phyloP scores from a whole-genome alignment of 1,140 invertebrate genomes.

The Aphelenchoides fujianensis region DNA sequence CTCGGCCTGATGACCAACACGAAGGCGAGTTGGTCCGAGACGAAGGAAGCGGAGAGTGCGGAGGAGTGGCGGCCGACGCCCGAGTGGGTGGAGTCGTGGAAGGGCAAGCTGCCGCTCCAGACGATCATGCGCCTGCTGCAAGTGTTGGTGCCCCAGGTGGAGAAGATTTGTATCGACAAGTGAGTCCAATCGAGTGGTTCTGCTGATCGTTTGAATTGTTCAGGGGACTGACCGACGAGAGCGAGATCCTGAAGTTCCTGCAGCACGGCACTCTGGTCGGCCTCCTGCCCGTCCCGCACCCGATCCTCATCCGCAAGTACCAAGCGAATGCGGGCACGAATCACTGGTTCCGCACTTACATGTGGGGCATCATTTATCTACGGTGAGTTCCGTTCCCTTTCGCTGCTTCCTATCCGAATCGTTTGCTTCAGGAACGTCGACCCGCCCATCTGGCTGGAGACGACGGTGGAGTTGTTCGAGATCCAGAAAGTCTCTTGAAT shows the following conservation, averaged over 20 bases:
- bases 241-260: slow-evolving; percentile 95
- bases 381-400: slow-evolving; percentile 70
- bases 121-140: slow-evolving; percentile 97
- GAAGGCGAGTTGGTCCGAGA: slow-evolving; percentile 31
- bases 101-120: slow-evolving; percentile 90
- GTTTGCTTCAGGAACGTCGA: slow-evolving; percentile 92
- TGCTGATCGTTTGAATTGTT: slow-evolving; percentile 51
- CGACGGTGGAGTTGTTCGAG: slow-evolving; percentile 96
- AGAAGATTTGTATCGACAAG: slow-evolving; percentile 99
- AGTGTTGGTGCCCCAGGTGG: slow-evolving; percentile 96
- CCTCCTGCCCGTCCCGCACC: slow-evolving; percentile 93
- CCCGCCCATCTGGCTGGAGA: slow-evolving; percentile 98
- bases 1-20: slow-evolving; percentile 91
- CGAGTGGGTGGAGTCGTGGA: slow-evolving; percentile 92
- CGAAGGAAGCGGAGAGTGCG: slow-evolving; percentile 19
- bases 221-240: slow-evolving; percentile 97
- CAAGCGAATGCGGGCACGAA: slow-evolving; percentile 96
- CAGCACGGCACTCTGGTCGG: slow-evolving; percentile 98
- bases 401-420: slow-evolving; percentile 47
- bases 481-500: slow-evolving; percentile 37
- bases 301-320: slow-evolving; percentile 96
- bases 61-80: slow-evolving; percentile 76
- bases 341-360: slow-evolving; percentile 97
- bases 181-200: slow-evolving; percentile 64
- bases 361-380: slow-evolving; percentile 99